Base-by-base conservation (phyloP, 2,888 invertebrate species). In the Acanthacorydalis orientalis region DNA sequence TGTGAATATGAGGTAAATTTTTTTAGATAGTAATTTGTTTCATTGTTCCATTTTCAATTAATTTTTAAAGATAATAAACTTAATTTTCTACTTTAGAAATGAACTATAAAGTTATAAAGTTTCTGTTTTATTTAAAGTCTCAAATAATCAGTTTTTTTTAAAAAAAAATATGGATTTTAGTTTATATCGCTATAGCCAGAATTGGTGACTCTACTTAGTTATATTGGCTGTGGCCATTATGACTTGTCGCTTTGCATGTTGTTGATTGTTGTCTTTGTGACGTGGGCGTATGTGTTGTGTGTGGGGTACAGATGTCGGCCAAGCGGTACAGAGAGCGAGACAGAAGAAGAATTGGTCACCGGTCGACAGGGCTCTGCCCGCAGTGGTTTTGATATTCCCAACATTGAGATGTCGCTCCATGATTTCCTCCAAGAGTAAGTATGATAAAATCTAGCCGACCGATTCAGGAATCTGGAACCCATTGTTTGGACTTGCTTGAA, bases 271-370 rank as follows among this genome's bases (percentile, higher is more conserved):
- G 65, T 52, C 50, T 50, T 44, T 52, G 51, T 51, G 51, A 53
- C 54, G 52, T 55, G 55, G 59, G 62, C 60, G 55, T 64, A 65
- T 65, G 64, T 62, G 64, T 68, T 72, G 23, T 64, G 64, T 73
- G 49, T 58, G 60, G 55, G 64, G 62, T 51, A 67, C 41, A 67
- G 66, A 65, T 60, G 64, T 58, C 69, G 72, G 59, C 74, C 74
- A 61, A 74, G 75, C 61, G 74, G 80, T 64, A 80, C 79, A 64
- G 78, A 83, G 71, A 82, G 82, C 64, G 83, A 83, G 67, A 82
- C 81, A 52, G 83, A 83, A 67, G 82, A 81, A 56, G 78, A 79
- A 58, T 66, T 72, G 40, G 65, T 68, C 43, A 66, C 43, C 59
- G 60, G 63, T 59, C 58, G 63, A 49, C 60, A 69, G 49, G 68